Evolutionary conservation across 2,888 invertebrate species (phyloP).

Genomic region (Drosophila anomalata): DNA sequence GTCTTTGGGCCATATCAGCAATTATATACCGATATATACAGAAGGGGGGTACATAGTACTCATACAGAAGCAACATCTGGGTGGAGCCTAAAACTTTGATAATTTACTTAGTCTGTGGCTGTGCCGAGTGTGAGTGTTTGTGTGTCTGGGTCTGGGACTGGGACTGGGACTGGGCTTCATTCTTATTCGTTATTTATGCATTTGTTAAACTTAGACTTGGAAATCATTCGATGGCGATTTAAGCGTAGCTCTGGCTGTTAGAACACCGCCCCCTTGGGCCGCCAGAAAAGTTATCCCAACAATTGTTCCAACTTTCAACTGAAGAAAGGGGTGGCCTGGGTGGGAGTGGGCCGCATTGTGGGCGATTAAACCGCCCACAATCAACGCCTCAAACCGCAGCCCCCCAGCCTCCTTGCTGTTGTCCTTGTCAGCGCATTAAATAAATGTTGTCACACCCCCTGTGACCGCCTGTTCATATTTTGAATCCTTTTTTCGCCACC

Average conservation of each 20-base stretch:
- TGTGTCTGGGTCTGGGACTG: neutral
- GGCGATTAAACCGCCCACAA: conserved; percentile 38
- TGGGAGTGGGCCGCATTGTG: conserved; percentile 22
- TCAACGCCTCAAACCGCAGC: conserved; percentile 21
- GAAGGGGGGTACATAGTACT: conserved; percentile 18
- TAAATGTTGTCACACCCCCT: conserved; percentile 37
- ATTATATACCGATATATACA: conserved; percentile 17
- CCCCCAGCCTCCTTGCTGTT: conserved; percentile 5
- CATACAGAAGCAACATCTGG: conserved; percentile 46
- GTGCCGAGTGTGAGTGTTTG: conserved; percentile 11
- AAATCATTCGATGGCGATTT: conserved; percentile 44
- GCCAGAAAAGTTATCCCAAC: conserved; percentile 27
- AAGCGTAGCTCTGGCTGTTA: conserved; percentile 16
- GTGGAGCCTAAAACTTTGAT: conserved; percentile 53
- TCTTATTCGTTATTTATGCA: conserved; percentile 47
- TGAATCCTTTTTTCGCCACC: neutral
- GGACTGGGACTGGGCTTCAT: conserved; percentile 18
- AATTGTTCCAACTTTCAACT: conserved; percentile 8
- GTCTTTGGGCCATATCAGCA: conserved; percentile 49
- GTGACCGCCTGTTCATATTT: conserved; percentile 2
- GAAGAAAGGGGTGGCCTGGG: conserved; percentile 6
- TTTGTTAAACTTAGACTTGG: conserved; percentile 47
- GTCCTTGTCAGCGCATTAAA: conserved; percentile 40
- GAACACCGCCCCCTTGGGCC: conserved; percentile 16
- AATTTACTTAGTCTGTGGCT: conserved; percentile 43